Base-by-base conservation (phyloP, 2,113 vertebrate genomes). In the Onychostoma macrolepis region DNA sequence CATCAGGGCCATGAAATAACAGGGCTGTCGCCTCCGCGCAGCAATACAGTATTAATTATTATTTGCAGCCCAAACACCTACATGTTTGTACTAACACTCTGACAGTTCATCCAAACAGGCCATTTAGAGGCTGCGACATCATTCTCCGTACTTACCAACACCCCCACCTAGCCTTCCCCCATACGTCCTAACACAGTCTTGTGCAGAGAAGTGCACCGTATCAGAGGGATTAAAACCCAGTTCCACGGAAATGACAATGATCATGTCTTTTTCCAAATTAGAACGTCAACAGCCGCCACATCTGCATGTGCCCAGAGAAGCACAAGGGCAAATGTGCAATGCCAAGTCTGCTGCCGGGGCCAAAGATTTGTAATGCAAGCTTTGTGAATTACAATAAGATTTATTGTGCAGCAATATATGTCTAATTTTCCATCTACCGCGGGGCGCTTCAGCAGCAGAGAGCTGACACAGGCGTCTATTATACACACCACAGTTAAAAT, bases 101-200 rank as follows among this genome's bases (percentile, higher is more conserved):
- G 97, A 96, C 97, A 97, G 96, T 94, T 96, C 95, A 94, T 95
- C 93, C 94, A 96, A 97, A 98, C 96, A 96, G 94, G 97, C 95
- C 96, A 97, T 97, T 97, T 97, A 96, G 93, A 95, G 90, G 91
- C 95, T 95, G 96, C 95, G 94, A 95, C 94, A 94, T 96, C 94
- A 93, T 89, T 96, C 96, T 95, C 93, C 94, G 92, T 91, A 94
- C 93, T 95, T 94, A 92, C 94, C 92, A 92, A 94, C 92, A 90
- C 92, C 90, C 48, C 81, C 30, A 81, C 85, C 87, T 78, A 89
- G 74, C 88, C 85, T 82, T 65, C 33, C 69, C 85, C 84, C 38
- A 8, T 26, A 72, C 53, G 24, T 74, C 89, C 65, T 92, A 94
- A 93, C 94, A 94, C 94, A 94, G 94, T 94, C 93, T 94, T 87